These are phyloP conservation scores for mouse (Mus musculus) DNA, from an alignment of 2,113 vertebrate genomes.

Conservation along the genomic window GRCm39 chr5:97970001-97970500, in stretches of 20 bases:
- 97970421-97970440: not conserved
- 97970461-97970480: not conserved
- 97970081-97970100: slow-evolving; percentile 56
- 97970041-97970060: slow-evolving; percentile 67
- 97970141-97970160: slow-evolving; percentile 65
- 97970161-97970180: slow-evolving; percentile 72
- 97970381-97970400: not conserved
- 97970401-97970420: not conserved
- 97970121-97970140: slow-evolving; percentile 76
- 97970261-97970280: slow-evolving; percentile 77
- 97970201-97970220: slow-evolving; percentile 62
- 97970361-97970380: slow-evolving; percentile 25
- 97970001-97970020: not conserved
- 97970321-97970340: slow-evolving; percentile 58
- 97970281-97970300: slow-evolving; percentile 66
- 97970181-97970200: slow-evolving; percentile 77
- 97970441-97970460: not conserved
- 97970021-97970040: slow-evolving; percentile 61
- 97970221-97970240: slow-evolving; percentile 64
- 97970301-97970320: slow-evolving; percentile 65
- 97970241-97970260: slow-evolving; percentile 80
- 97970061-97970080: slow-evolving; percentile 49
- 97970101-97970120: slow-evolving; percentile 75
- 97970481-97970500: not conserved
- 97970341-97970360: slow-evolving; percentile 55